phyloP scores from a whole-genome alignment of 2,888 invertebrate species.

The Terebella lapidaria region DNA sequence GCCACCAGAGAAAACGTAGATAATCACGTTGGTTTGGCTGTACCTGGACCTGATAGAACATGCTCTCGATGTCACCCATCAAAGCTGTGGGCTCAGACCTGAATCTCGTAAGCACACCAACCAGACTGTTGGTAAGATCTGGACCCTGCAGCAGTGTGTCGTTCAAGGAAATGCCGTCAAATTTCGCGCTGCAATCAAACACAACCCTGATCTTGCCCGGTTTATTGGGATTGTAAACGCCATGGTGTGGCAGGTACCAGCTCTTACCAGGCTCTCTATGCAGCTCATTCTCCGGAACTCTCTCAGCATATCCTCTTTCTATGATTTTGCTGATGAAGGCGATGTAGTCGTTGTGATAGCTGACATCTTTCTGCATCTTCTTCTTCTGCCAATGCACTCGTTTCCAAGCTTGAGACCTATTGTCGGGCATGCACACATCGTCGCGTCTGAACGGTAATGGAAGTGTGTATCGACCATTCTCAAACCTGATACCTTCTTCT shows the following conservation, averaged over 20 bases:
- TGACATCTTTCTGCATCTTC: no score
- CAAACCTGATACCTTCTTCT: not conserved
- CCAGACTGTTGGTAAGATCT: not conserved
- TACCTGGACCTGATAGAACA: no score
- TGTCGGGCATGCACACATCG: not conserved
- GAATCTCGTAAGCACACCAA: not conserved
- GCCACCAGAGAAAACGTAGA: no score
- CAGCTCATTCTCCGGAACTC: not conserved
- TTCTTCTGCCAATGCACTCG: not conserved
- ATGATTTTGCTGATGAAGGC: not conserved
- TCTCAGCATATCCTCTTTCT: not conserved
- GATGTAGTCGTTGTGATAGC: not conserved
- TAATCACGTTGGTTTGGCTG: no score
- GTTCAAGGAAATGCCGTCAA: not conserved
- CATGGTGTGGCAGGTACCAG: no score
- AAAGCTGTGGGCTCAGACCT: not conserved
- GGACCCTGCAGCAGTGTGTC: not conserved
- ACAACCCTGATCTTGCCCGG: not conserved
- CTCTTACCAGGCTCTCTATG: no score
- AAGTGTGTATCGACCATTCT: not conserved
- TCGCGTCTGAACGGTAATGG: not conserved
- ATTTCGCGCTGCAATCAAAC: not conserved
- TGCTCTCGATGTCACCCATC: not conserved
- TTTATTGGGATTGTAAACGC: no score
- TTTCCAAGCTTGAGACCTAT: not conserved